Evolutionary conservation across 2,113 vertebrate species (phyloP), one percentile per base, ranked within the genome.

Genomic region (Paracanthobrama guichenoti): DNA sequence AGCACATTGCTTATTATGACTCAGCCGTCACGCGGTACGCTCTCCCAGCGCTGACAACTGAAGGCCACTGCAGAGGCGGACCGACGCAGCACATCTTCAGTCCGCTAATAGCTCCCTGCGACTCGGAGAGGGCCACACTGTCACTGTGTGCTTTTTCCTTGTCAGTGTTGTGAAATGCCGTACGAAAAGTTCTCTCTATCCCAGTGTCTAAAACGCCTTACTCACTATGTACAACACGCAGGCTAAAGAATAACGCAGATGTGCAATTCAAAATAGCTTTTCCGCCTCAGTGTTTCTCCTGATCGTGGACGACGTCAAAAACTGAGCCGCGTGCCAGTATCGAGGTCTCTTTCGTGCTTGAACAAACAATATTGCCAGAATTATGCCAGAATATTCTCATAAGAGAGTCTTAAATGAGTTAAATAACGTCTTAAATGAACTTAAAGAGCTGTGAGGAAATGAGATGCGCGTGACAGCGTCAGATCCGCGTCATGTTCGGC

Each of bases 1-100:
- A 87, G 88, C 85, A 84, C 50, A 77, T 72, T 22, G 66, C 75
- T 86, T 64, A 86, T 85, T 86, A 87, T 87, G 87, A 89, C 78
- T 90, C 88, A 87, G 82, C 48, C 31, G 85, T 84, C 77, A 55
- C 72, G 26, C 44, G 26, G 74, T 26, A 60, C 73, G 20, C 39
- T 73, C 67, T 73, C 79, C 44, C 79, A 42, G 60, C 22, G 31
- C 59, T 77, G 57, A 81, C 42, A 83, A 80, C 85, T 79, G 88
- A 89, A 87, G 77, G 81, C 85, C 73, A 86, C 55, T 5, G 86
- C 82, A 77, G 84, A 87, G 87, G 83, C 48, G 85, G 85, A 39
- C 69, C 44, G 35, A 44, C 74, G 48, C 48, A 42, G 75, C 42
- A 76, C 67, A 67, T 57, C 44, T 80, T 28, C 79, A 66, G 42